These are phyloP conservation scores for Eurytoma adleriae DNA, from an alignment of 2,888 invertebrate genomes.

Conservation along the genomic window DNA sequence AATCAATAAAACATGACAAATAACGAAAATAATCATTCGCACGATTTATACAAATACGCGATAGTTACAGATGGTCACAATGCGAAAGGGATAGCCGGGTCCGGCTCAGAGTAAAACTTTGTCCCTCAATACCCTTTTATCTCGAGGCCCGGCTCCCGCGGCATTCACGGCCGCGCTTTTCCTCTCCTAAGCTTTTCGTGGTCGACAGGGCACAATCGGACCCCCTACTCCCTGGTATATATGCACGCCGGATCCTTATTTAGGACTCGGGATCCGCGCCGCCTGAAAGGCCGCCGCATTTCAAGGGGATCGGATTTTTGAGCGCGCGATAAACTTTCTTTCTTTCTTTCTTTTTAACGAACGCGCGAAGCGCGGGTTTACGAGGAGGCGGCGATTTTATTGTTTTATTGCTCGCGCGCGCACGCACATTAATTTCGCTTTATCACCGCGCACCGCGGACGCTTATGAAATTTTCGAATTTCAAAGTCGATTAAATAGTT, in stretches of 20 bases:
- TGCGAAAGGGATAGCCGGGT: too few species aligned
- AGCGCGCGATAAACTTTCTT: neutral
- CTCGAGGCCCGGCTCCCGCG: neutral
- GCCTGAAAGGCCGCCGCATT: neutral
- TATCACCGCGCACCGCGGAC: too few species aligned
- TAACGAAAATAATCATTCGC: too few species aligned
- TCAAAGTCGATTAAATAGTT: too few species aligned
- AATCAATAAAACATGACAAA: too few species aligned
- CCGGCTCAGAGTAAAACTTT: slow-evolving; percentile 18
- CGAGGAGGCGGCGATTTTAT: neutral
- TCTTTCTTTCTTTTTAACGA: neutral
- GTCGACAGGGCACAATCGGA: slow-evolving; percentile 22
- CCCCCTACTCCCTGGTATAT: neutral
- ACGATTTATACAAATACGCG: too few species aligned
- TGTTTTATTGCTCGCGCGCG: too few species aligned
- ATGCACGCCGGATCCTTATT: slow-evolving; percentile 32
- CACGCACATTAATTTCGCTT: too few species aligned
- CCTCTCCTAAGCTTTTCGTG: slow-evolving; percentile 17
- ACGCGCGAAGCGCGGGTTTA: neutral
- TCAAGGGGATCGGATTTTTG: neutral
- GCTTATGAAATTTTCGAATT: too few species aligned
- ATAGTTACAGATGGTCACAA: too few species aligned
- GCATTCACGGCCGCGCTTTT: neutral
- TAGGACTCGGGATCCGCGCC: slow-evolving; percentile 18
- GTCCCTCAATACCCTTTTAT: slow-evolving; percentile 23